A percentile compares a stretch with the other conserved stretches of the same genome.
These are phyloP conservation scores for Bolborhynchus lineola DNA, from an alignment of 2,113 vertebrate genomes.

Conservation along the genomic window DNA sequence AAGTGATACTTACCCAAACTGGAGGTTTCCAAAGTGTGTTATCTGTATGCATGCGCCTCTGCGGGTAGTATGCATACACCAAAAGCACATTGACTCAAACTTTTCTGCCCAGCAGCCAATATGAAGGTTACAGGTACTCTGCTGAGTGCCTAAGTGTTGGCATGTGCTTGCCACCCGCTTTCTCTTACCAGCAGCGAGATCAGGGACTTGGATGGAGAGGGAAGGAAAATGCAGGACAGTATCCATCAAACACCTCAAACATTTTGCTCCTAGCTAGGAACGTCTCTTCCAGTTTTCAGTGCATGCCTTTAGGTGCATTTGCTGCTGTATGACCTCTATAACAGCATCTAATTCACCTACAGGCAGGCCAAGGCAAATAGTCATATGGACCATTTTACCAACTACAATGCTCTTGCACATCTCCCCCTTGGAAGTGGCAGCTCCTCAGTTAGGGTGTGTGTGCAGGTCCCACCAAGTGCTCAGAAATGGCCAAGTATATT, in stretches of 20 bases:
- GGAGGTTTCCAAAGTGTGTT: neutral
- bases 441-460: rapidly evolving
- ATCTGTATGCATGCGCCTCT: conserved; percentile 31
- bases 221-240: neutral
- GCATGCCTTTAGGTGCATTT: neutral
- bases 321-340: neutral
- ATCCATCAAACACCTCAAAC: neutral
- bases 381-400: neutral
- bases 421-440: neutral
- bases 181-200: neutral
- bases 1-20: conserved; percentile 50
- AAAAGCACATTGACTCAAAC: neutral
- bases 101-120: neutral
- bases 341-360: neutral
- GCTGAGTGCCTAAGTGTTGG: neutral
- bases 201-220: neutral
- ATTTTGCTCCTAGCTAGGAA: neutral
- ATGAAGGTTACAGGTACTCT: neutral
- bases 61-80: conserved; percentile 12
- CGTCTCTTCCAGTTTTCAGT: neutral
- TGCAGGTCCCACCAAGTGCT: rapidly evolving
- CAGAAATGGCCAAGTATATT: neutral
- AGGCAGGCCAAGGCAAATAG: neutral
- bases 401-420: neutral
- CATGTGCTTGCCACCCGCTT: neutral